phyloP scores from a whole-genome alignment of 2,888 invertebrate genomes.

The Rhagium mordax region DNA sequence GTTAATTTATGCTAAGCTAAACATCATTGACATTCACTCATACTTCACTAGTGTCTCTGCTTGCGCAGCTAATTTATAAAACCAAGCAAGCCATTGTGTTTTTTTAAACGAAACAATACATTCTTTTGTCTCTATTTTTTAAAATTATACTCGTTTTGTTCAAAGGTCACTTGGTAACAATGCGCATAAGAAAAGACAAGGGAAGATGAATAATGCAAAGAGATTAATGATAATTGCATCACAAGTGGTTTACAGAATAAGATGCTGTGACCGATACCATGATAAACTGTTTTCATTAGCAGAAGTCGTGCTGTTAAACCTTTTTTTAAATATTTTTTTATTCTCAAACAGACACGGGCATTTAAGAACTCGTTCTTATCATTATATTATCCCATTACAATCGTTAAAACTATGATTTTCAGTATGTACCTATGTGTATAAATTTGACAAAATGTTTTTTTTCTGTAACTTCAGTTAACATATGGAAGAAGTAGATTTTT shows the following conservation, averaged over 20 bases:
- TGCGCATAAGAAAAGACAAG: constrained; percentile 1
- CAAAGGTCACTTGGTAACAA: constrained; percentile 20
- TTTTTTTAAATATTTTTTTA: constrained; percentile 1
- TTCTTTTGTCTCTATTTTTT: background rate
- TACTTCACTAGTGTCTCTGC: background rate
- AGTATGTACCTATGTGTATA: background rate
- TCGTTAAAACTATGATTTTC: background rate
- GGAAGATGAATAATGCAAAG: constrained; percentile 26
- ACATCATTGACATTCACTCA: background rate
- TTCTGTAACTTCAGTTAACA: no score
- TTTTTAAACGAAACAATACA: background rate
- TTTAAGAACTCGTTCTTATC: background rate
- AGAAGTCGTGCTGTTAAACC: background rate
- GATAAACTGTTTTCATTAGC: constrained; percentile 26
- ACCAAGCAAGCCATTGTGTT: background rate
- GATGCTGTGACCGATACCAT: constrained; percentile 27
- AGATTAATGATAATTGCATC: constrained; percentile 29
- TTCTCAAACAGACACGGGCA: background rate
- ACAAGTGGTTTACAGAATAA: constrained; percentile 9
- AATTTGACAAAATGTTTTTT: no score
- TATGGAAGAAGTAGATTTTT: no score
- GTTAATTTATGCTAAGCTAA: background rate
- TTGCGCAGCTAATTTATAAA: background rate
- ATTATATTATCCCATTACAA: background rate
- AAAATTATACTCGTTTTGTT: background rate